Conservation (phyloP, 2,113 vertebrate genomes). For the Mesocricetus auratus region DNA sequence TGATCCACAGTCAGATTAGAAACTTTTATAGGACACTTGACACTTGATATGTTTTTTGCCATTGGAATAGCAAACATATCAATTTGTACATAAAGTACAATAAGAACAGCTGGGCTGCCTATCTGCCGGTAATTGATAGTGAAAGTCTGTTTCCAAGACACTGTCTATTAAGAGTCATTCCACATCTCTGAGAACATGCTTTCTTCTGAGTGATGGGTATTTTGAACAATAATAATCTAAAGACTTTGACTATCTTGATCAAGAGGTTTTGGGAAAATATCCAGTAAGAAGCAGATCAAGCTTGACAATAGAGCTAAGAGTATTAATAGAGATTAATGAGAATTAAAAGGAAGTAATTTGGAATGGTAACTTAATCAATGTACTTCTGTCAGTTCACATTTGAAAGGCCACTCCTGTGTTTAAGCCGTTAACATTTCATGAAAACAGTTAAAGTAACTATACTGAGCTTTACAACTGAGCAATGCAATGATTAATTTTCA, state of each 20-base stretch:
- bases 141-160: neutral
- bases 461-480: neutral
- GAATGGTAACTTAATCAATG: slow-evolving; percentile 4
- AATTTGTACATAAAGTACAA: neutral
- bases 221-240: slow-evolving; percentile 47
- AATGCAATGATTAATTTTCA: neutral
- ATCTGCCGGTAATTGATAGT: neutral
- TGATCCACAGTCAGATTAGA: neutral
- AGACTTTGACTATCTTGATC: slow-evolving; percentile 2
- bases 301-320: neutral
- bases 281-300: neutral
- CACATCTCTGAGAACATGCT: neutral
- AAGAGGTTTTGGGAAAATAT: neutral
- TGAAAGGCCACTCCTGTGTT: neutral
- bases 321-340: neutral
- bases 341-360: neutral
- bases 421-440: neutral
- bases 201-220: neutral
- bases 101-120: neutral
- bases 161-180: neutral
- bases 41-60: neutral
- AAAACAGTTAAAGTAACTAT: neutral
- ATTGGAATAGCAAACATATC: neutral
- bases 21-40: neutral
- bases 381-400: neutral